A percentile compares a stretch with the other conserved stretches of the same genome.
These are phyloP conservation scores for Coreoperca whiteheadi DNA, from an alignment of 2,113 vertebrate species.

Conservation along the genomic window DNA sequence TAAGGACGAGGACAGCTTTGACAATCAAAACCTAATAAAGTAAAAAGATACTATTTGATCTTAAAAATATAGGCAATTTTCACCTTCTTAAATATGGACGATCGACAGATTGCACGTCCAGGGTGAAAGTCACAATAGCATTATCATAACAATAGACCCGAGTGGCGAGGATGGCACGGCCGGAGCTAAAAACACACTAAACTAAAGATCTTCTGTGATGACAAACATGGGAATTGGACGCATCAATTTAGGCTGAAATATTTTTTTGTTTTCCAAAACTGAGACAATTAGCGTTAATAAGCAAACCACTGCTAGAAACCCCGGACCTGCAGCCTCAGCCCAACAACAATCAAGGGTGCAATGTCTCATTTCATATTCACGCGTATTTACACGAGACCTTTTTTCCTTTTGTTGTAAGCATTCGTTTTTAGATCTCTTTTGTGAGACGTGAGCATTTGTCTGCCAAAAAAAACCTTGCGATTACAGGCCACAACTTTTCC, in stretches of 20 bases:
- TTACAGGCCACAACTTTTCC: conserved; percentile 30
- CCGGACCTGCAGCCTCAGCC: conserved; percentile 7
- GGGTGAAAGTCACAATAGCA: conserved; percentile 81
- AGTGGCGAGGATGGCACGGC: conserved; percentile 67
- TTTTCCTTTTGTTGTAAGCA: not conserved
- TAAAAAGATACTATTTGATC: conserved; percentile 25
- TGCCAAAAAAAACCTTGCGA: not conserved
- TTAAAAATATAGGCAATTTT: conserved; percentile 60
- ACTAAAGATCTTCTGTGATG: conserved; percentile 65
- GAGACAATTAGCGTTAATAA: not conserved
- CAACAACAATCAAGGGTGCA: conserved; percentile 3
- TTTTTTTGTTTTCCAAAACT: conserved; percentile 12
- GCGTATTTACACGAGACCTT: not conserved
- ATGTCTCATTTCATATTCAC: conserved; percentile 3
- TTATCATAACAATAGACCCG: conserved; percentile 83
- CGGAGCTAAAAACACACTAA: conserved; percentile 33
- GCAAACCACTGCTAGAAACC: conserved; percentile 1
- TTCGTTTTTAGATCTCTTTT: not conserved
- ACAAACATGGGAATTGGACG: conserved; percentile 53
- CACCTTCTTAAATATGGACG: conserved; percentile 66
- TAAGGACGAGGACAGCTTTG: conserved; percentile 27
- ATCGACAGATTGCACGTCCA: conserved; percentile 81
- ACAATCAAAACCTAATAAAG: conserved; percentile 5
- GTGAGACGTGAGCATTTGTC: not conserved
- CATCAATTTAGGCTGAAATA: conserved; percentile 37